Base-by-base conservation (phyloP, 2,888 invertebrate species). In the Boloria euphrosyne region DNA sequence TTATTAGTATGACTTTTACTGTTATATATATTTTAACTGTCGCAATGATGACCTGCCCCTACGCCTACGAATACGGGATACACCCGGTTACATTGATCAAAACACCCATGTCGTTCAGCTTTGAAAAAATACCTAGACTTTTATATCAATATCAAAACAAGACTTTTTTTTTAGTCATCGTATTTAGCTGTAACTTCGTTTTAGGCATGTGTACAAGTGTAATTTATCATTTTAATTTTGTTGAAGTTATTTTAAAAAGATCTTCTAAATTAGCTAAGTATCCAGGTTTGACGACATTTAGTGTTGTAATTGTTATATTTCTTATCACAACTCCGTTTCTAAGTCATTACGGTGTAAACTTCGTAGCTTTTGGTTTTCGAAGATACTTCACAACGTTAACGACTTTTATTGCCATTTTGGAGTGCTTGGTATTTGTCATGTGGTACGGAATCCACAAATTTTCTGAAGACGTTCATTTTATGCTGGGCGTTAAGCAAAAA, bases 381-480 rank as follows among this genome's bases (percentile, higher is more conserved):
- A 76, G 73, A 10, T 74, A 69, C 49, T 5, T 81, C 0, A 72
- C 73, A 55, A 54, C 80, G 4, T 47, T 85, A 10, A 69, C 76
- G 2, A 74, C 80, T 16, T 82, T 86, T 22, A 54, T 84, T 10
- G 76, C 75, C 3, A 66, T 80, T 16, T 5, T 86, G 2, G 87
- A 91, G 73, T 80, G 75, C 57, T 31, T 83, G 1, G 81, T 87
- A 1, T 92, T 92, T 59, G 74, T 92, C 1, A 44, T 87, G 22
- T 84, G 84, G 76, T 92, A 92, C 57, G 91, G 92, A 0, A 47
- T 87, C 13, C 79, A 81, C 2, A 84, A 72, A 64, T 90, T 92
- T 74, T 80, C 82, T 0, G 92, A 92, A 77, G 91, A 92, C 60
- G 80, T 92, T 13, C 91, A 92, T 73, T 92, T 92, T 62, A 91